Percentiles rank a stretch among this genome's conserved stretches.
These are phyloP conservation scores for Sceliomorpha sp. DNA, from an alignment of 2,888 invertebrate genomes.

Conservation along the genomic window DNA sequence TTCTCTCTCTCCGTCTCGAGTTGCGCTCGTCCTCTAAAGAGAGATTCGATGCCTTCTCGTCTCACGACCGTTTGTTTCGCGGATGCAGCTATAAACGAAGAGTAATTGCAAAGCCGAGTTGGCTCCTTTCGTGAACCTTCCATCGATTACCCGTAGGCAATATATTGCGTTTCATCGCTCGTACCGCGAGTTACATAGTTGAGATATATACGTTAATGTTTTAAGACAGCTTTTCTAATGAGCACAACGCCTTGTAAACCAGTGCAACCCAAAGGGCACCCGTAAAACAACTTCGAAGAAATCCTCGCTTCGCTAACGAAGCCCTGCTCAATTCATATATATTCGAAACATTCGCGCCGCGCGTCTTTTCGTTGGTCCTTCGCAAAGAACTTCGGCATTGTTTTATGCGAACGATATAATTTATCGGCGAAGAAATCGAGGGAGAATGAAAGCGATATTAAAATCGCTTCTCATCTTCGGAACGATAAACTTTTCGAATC, in stretches of 20 bases:
- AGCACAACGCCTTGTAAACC: slow-evolving; percentile 18
- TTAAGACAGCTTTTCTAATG: slow-evolving; percentile 30
- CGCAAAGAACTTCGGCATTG: too few species aligned
- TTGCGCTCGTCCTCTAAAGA: slow-evolving; percentile 17
- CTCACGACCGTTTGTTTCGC: slow-evolving; percentile 43
- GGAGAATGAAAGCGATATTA: too few species aligned
- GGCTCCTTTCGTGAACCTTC: slow-evolving; percentile 37
- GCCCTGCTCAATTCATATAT: background rate
- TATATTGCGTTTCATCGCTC: slow-evolving; percentile 41
- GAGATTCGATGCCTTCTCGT: slow-evolving; percentile 27
- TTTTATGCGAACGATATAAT: too few species aligned
- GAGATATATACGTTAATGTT: slow-evolving; percentile 38
- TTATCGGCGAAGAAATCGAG: too few species aligned
- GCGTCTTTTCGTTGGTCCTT: too few species aligned
- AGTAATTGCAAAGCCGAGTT: slow-evolving; percentile 44
- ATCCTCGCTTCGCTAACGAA: slow-evolving; percentile 8
- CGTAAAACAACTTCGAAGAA: slow-evolving; percentile 9
- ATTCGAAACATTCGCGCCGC: too few species aligned
- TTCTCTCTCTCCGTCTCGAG: slow-evolving; percentile 27
- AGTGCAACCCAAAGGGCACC: slow-evolving; percentile 19
- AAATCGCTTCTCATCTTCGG: too few species aligned
- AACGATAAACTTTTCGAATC: too few species aligned
- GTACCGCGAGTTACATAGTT: slow-evolving; percentile 41
- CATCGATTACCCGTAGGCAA: slow-evolving; percentile 38
- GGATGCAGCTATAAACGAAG: slow-evolving; percentile 44